Evolutionary conservation across 2,888 invertebrate genomes (phyloP).

Genomic region (Agrotis exclamationis): DNA sequence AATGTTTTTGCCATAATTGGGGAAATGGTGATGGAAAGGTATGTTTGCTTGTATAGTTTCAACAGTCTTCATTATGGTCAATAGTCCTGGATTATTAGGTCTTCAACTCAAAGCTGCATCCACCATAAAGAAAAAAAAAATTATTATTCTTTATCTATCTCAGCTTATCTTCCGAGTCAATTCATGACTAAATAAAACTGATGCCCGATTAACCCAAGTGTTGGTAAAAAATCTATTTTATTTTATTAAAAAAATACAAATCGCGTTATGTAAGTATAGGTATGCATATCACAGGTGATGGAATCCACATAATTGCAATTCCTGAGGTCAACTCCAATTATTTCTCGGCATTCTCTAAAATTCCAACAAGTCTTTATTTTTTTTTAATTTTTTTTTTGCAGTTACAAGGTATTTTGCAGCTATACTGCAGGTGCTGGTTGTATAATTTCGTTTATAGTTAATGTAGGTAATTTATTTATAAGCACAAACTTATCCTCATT

Average conservation of each 20-base stretch:
- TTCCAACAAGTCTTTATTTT: background rate
- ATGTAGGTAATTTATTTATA: background rate
- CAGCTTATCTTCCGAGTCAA: background rate
- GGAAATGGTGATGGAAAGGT: constrained; percentile 7
- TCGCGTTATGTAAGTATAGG: no score
- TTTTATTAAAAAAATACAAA: no score
- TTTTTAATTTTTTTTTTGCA: background rate
- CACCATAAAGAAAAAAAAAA: no score
- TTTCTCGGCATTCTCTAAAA: background rate
- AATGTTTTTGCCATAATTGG: constrained; percentile 31
- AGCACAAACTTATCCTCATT: background rate
- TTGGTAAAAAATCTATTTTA: background rate
- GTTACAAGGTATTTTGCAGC: background rate
- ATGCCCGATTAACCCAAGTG: background rate
- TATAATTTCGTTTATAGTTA: background rate
- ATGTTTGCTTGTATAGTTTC: background rate
- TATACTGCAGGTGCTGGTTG: background rate
- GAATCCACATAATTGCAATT: background rate
- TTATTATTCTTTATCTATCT: no score
- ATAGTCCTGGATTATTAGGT: background rate
- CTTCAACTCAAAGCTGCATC: background rate
- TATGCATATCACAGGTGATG: background rate
- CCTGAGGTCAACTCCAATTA: background rate
- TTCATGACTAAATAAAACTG: background rate
- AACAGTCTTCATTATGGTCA: background rate